Evolutionary conservation across 2,113 vertebrate genomes (phyloP).

Genomic region (Chaetodon trifascialis): DNA sequence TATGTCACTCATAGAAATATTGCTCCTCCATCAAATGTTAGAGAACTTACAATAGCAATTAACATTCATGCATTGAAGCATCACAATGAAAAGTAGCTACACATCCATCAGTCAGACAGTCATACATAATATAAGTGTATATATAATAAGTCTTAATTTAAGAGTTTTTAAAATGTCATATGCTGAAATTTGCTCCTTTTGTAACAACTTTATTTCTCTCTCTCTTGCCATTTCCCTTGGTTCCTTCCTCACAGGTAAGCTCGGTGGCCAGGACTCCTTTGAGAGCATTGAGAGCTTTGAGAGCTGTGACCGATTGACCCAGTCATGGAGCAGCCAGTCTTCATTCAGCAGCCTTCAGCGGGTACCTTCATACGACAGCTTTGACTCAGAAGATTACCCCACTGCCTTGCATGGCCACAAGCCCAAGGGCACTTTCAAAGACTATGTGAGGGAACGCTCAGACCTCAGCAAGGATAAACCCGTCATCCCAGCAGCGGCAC

Average conservation of each 20-base stretch:
- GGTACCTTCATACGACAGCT: slow-evolving; percentile 98
- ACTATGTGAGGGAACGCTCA: slow-evolving; percentile 97
- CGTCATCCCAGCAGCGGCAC: slow-evolving; percentile 96
- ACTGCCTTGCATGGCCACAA: slow-evolving; percentile 93
- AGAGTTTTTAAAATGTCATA: background rate
- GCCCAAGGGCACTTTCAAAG: slow-evolving; percentile 99
- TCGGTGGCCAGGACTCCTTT: slow-evolving; percentile 98
- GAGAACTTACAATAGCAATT: background rate
- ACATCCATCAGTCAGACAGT: background rate
- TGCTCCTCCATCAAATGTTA: background rate
- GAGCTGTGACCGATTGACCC: slow-evolving; percentile 95
- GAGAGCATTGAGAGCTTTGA: slow-evolving; percentile 99
- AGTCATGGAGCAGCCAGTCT: slow-evolving; percentile 99
- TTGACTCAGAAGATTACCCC: slow-evolving; percentile 97
- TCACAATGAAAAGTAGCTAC: background rate
- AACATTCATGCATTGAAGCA: background rate
- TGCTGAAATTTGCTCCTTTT: background rate
- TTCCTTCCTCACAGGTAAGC: slow-evolving; percentile 87
- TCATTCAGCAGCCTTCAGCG: slow-evolving; percentile 98
- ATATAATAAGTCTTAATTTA: background rate
- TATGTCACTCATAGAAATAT: background rate
- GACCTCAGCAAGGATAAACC: slow-evolving; percentile 99
- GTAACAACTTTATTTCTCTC: background rate
- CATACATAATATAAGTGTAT: background rate
- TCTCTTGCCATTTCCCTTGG: background rate